phyloP scores from a whole-genome alignment of 1,140 invertebrate species.

The Sycophaga agraensis region DNA sequence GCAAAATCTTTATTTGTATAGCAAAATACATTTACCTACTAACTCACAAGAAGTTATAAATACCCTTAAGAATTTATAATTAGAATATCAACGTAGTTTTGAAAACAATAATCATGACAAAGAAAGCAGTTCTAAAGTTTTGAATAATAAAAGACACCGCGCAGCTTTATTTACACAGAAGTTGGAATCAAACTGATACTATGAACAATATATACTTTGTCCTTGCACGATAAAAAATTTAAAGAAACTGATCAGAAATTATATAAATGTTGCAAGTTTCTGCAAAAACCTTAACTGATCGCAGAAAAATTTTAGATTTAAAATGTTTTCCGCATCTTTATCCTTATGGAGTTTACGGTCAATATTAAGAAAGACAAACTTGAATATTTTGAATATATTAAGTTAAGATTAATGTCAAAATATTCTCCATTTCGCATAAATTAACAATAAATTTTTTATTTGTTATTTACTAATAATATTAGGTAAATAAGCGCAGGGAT shows the following conservation, averaged over 20 bases:
- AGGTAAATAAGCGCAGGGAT: slow-evolving; percentile 38
- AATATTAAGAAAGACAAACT: slow-evolving; percentile 32
- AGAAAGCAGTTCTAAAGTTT: too few relatives aligned
- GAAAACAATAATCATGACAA: background rate
- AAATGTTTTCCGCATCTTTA: slow-evolving; percentile 43
- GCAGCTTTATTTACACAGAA: slow-evolving; percentile 18
- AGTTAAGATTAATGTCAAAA: slow-evolving; percentile 35
- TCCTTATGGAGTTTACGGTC: slow-evolving; percentile 37
- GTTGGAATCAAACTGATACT: slow-evolving; percentile 39
- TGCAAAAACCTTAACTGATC: slow-evolving; percentile 33
- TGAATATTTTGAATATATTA: slow-evolving; percentile 38
- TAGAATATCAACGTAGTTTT: background rate
- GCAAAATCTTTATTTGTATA: slow-evolving; percentile 29
- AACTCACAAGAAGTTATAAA: slow-evolving; percentile 13
- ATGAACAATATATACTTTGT: slow-evolving; percentile 12
- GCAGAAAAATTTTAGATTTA: slow-evolving; percentile 34
- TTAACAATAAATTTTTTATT: slow-evolving; percentile 41
- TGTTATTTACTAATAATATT: slow-evolving; percentile 38
- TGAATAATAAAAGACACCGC: background rate
- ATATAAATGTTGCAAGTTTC: slow-evolving; percentile 44
- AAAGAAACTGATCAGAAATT: slow-evolving; percentile 31
- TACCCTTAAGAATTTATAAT: background rate
- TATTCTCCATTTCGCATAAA: slow-evolving; percentile 38
- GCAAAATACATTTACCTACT: slow-evolving; percentile 32
- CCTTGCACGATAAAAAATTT: slow-evolving; percentile 4